Base-by-base conservation (phyloP, 2,888 invertebrate species). In the Leucozona laternaria region DNA sequence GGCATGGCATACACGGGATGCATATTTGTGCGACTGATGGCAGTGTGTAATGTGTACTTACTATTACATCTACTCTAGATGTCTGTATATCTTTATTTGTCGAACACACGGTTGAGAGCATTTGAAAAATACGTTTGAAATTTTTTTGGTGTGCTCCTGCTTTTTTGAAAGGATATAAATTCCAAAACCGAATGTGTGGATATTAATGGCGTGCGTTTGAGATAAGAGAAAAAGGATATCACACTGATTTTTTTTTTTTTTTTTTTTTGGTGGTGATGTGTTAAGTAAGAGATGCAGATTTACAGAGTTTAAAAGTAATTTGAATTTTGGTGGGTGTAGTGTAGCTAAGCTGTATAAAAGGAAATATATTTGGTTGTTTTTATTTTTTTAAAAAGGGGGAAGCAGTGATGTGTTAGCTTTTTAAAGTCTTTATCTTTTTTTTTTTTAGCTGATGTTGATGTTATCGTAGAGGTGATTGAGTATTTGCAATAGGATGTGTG, bases 121-220 rank as follows among this genome's bases (percentile, higher is more conserved):
- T 86, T 86, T 82, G 82, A 86, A 86, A 86, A 86, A 86, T 86
- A 86, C 86, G 75, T 77, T 78, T 78, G 53, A 57, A 43, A 75
- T 81, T 76, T 53, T 48, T 72, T 10, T 4, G 25, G n/a, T 60
- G 15, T 34, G 2, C 37, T 17, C 13, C 17, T 28, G 28, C 4
- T 53, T 58, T 80, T 58, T 34, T 4, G 22, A 43, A 31, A 17
- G 72, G 75, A 81, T 78, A 81, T 78, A 78, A 43, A 82, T 86
- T 82, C 78, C 68, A 70, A 68, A 68, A 82, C 71, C 77, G 68
- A 72, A 73, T 73, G 73, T 73, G 73, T 72, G 82, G 87, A 87
- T 83, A 87, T 83, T 87, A 87, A 87, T 83, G 87, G 87, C 83
- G 72, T 87, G 87, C 83, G 87, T 87, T 83, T 60, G 76, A 83